Evolutionary conservation across 2,113 vertebrate genomes (phyloP).

Genomic region (Micronycteris hirsuta): DNA sequence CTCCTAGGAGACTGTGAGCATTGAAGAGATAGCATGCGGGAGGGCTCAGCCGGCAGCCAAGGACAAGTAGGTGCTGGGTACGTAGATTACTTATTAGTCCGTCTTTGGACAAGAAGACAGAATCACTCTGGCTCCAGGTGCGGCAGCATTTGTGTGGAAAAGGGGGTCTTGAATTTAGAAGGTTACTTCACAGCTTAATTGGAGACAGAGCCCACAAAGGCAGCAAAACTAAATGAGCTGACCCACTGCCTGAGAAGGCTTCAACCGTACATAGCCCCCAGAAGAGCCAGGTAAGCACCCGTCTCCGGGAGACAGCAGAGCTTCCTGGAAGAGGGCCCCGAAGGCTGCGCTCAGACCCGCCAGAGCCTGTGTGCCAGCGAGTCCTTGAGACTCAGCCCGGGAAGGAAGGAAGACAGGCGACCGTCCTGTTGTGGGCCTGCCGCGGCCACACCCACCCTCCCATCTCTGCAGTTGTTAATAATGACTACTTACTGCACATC

Average conservation of each 20-base stretch:
- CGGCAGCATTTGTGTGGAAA: neutral
- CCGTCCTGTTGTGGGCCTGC: rapidly evolving
- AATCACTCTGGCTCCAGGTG: neutral
- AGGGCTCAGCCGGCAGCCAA: neutral
- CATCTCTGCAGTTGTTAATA: neutral
- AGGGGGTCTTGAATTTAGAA: neutral
- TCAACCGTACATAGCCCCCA: neutral
- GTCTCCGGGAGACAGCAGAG: neutral
- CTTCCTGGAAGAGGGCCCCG: neutral
- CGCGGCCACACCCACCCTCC: rapidly evolving
- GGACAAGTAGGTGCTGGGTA: neutral
- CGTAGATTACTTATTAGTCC: neutral
- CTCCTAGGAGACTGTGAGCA: neutral
- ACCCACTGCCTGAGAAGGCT: neutral
- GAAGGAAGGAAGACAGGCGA: neutral
- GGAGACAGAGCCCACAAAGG: neutral
- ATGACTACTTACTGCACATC: neutral
- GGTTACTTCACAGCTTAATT: neutral
- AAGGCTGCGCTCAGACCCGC: neutral
- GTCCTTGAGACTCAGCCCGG: neutral
- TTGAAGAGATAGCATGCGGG: neutral
- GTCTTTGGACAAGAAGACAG: neutral
- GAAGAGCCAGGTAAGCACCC: neutral
- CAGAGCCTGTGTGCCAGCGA: neutral
- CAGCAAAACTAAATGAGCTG: neutral